Evolutionary conservation across 2,797 vertebrate species (phyloP).

Genomic region (Darevskia nairensis): DNA sequence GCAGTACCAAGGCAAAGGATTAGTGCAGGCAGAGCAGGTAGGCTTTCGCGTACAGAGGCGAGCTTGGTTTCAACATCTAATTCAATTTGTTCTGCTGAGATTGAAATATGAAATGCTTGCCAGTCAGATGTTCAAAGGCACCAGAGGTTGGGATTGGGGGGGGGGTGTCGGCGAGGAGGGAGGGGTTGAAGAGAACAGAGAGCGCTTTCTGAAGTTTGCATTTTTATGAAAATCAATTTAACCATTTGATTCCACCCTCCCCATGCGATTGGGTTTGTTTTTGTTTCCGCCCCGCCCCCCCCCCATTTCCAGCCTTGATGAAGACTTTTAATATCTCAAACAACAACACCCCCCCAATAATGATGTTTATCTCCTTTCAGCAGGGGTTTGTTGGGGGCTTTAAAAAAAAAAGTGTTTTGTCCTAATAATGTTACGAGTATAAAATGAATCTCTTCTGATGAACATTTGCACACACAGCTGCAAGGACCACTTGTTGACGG

Average conservation of each 20-base stretch:
- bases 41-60: slow-evolving; percentile 79
- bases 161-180: background rate
- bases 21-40: slow-evolving; percentile 73
- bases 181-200: slow-evolving; percentile 53
- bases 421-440: slow-evolving; percentile 59
- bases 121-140: slow-evolving; percentile 80
- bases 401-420: slow-evolving; percentile 34
- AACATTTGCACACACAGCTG: background rate
- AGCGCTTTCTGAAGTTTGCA: slow-evolving; percentile 77
- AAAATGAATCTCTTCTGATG: slow-evolving; percentile 40
- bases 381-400: slow-evolving; percentile 35
- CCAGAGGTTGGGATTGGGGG: slow-evolving; percentile 37
- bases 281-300: background rate
- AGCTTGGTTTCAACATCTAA: slow-evolving; percentile 82
- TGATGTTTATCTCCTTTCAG: slow-evolving; percentile 60
- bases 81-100: slow-evolving; percentile 86
- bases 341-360: background rate
- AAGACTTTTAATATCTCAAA: slow-evolving; percentile 46
- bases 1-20: slow-evolving; percentile 70
- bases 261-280: background rate
- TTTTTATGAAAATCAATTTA: slow-evolving; percentile 82
- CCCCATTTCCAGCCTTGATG: slow-evolving; percentile 26
- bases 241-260: slow-evolving; percentile 69
- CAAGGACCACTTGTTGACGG: no score
- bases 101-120: slow-evolving; percentile 85